Base-by-base conservation (phyloP, 2,888 invertebrate species). In the Chorisops tibialis region DNA sequence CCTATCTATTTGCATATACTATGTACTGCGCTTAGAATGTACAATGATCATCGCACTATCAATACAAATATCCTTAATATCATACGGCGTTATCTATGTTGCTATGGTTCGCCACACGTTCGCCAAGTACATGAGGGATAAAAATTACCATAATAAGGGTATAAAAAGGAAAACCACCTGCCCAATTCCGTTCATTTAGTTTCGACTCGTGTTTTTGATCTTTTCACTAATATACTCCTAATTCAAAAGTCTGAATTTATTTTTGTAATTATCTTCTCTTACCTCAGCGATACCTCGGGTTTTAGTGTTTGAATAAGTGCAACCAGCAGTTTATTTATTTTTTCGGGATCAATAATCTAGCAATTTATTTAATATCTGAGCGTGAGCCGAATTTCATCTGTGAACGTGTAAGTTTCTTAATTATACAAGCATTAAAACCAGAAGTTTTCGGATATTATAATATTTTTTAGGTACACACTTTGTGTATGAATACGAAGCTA, bases 141-240 rank as follows among this genome's bases (percentile, higher is more conserved):
- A 50, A 51, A 65, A 67, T 67, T 65, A 58, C 41, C 65, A 65
- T 66, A 63, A 65, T 67, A 60, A 59, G 66, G 67, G 67, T 66
- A 67, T 67, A 67, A 65, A 61, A 66, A 63, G 66, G 49, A 56
- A 62, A 63, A 62, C 61, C 65, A 66, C 67, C 67, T 67, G 67
- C 59, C 48, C 35, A 12, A 60, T 64, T 61, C 51, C 45, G 24
- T 56, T 67, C 62, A 67, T 63, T 64, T 47, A 19, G 30, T 48
- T 39, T 30, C 22, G 54, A 24, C 41, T 39, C 51, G 49, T 30
- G 39, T 54, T 54, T 59, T 60, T 45, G 35, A 19, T 45, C 12
- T 45, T 52, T 51, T 30, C 30, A 30, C 9, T 30, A n/a, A 35
- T 61, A 19, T n/a, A 11, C 19, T 35, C n/a, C 35, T 18, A 6